Evolutionary conservation across 2,797 vertebrate species (phyloP).

Genomic region (Bryconaethiops microstoma): DNA sequence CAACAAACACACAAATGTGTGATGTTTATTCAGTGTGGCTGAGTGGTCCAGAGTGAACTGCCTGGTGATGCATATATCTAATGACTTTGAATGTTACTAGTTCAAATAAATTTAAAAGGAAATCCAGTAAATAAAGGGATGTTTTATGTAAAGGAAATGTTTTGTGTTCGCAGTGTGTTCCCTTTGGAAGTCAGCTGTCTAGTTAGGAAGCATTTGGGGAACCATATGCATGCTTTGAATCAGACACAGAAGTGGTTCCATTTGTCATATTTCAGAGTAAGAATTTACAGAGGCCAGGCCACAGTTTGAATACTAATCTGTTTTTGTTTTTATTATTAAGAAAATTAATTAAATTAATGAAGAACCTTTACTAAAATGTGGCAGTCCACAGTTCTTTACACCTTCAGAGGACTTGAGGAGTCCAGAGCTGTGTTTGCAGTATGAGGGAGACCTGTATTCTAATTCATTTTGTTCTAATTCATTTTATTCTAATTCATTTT

Average conservation of each 20-base stretch:
- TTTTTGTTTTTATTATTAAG: too few species aligned
- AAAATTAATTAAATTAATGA: too few species aligned
- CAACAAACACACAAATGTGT: conserved; percentile 7
- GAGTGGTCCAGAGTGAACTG: neutral
- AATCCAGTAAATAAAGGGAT: neutral
- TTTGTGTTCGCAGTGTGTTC: neutral
- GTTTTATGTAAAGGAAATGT: neutral
- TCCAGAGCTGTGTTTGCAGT: too few species aligned
- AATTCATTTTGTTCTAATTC: too few species aligned
- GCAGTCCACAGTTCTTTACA: neutral
- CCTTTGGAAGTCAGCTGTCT: neutral
- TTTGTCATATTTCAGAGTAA: neutral
- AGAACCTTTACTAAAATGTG: neutral
- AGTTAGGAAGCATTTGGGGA: neutral
- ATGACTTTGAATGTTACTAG: neutral
- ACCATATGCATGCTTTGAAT: neutral
- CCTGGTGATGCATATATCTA: neutral
- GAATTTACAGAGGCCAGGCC: neutral
- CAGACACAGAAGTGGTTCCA: neutral
- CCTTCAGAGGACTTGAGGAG: too few species aligned
- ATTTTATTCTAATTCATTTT: too few species aligned
- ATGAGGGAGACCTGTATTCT: too few species aligned
- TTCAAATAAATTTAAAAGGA: neutral
- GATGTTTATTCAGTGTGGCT: neutral
- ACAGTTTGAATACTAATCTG: too few species aligned